Evolutionary conservation across 2,888 invertebrate species (phyloP), one percentile per base, ranked within the genome.

Genomic region (Xylota segnis): DNA sequence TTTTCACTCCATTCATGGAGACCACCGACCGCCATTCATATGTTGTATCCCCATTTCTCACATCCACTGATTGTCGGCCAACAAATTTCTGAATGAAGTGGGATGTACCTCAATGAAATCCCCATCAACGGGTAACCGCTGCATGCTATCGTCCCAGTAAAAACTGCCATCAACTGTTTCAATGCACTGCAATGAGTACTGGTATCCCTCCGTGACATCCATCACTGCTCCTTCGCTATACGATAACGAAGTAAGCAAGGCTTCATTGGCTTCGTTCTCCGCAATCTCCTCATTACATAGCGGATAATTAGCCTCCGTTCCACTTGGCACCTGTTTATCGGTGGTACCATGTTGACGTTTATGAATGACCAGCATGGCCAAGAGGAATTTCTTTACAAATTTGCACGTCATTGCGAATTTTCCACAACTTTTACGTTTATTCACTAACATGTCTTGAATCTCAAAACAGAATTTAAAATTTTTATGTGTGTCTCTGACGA

Each of bases 241-340:
- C 9, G 34, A 27, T 37, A 76, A 68, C 56, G 75, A 72, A 14
- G 71, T 72, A 37, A 88, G 66, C 23, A 89, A 74, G 54, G 90
- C 89, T 88, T 91, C 91, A 82, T 91, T 91, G 76, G 91, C 91
- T 88, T 90, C 89, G 66, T 91, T 91, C 87, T 91, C 90, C 16
- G 90, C 91, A 75, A 91, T 91, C 87, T 91, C 91, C 32, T 72
- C 61, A 16, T 56, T 78, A 12, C 83, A 71, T 10, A 71, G 50
- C 52, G 23, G 43, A 70, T 79, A 79, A 75, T 75, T 79, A 75
- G 68, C 65, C 14, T 56, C 52, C 27, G 34, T 43, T 50, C 52
- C 75, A 75, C 43, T 79, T 45, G 18, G 18, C 68, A 74, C 70
- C 54, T 65, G 63, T 58, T 66, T 37, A 29, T 10, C 23, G 18